Evolutionary conservation across 1,140 invertebrate genomes (phyloP).

Genomic region (Apis mellifera): DNA sequence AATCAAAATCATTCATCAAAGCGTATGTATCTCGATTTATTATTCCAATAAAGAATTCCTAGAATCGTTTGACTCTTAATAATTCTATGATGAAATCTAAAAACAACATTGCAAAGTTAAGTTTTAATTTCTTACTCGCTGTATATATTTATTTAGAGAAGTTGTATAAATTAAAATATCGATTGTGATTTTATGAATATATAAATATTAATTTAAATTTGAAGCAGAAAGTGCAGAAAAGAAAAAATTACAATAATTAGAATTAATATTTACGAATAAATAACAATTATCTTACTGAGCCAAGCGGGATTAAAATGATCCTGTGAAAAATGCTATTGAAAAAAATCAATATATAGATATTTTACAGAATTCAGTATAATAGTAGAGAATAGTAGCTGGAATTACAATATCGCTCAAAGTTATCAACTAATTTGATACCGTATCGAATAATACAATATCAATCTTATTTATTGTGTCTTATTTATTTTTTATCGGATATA

Average conservation of each 20-base stretch:
- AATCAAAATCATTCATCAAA: no score
- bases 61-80: neutral
- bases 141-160: no score
- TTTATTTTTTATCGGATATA: neutral
- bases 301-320: no score
- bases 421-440: neutral
- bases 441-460: neutral
- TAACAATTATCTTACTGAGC: no score
- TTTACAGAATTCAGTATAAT: no score
- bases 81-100: constrained; percentile 4
- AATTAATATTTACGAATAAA: no score
- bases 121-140: no score
- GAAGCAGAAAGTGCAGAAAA: no score
- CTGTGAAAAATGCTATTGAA: no score
- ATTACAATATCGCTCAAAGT: neutral
- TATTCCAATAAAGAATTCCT: neutral
- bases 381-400: neutral
- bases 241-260: no score
- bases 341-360: no score
- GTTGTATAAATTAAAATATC: neutral
- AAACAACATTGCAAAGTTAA: neutral
- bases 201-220: neutral
- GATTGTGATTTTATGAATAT: neutral
- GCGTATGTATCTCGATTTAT: no score
- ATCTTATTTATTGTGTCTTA: neutral